Evolutionary conservation across 2,797 vertebrate species (phyloP).

Genomic region (Ctenochaetus hawaiiensis): DNA sequence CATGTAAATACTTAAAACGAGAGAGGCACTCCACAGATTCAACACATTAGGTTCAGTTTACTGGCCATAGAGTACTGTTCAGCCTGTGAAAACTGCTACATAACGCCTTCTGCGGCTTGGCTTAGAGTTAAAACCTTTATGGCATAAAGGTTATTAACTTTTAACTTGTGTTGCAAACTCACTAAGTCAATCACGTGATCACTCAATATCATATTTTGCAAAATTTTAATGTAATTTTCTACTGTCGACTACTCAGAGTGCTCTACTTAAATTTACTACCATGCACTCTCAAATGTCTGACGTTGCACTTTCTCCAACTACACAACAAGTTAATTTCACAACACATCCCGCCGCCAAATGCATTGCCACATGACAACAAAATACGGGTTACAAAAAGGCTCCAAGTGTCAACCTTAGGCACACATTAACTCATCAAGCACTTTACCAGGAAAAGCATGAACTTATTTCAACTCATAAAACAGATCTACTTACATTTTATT

Average conservation of each 20-base stretch:
- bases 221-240: background rate
- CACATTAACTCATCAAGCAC: background rate
- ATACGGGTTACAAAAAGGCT: background rate
- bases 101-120: background rate
- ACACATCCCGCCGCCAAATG: background rate
- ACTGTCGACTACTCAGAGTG: background rate
- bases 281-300: background rate
- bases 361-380: conserved; percentile 3
- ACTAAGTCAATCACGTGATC: no score
- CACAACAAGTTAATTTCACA: conserved; percentile 10
- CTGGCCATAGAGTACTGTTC: background rate
- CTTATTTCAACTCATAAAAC: background rate
- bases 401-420: background rate
- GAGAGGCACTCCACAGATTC: background rate
- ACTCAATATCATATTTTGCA: no score
- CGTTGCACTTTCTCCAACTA: background rate
- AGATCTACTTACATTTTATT: conserved; percentile 55
- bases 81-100: background rate
- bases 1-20: background rate
- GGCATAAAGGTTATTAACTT: no score
- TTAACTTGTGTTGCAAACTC: no score
- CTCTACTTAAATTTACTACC: background rate
- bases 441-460: background rate
- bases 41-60: background rate
- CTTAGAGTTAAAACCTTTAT: no score